Base-by-base conservation (phyloP, 2,113 vertebrate species). In the Laterallus jamaicensis region DNA sequence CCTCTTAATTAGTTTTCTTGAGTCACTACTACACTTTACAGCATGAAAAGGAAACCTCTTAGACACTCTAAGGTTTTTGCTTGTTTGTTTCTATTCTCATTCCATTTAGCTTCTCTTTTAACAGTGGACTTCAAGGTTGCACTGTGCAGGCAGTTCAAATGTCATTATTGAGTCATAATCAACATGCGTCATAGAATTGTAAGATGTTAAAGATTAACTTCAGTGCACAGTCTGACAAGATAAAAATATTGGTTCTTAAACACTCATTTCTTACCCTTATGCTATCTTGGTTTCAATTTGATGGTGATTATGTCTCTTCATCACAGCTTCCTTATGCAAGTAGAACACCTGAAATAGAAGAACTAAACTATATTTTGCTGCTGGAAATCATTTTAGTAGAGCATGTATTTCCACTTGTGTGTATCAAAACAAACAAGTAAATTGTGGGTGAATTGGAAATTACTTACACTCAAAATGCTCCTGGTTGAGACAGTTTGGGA, bases 171-270 rank as follows among this genome's bases (percentile, higher is more conserved):
- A 97, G 79, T 90, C 92, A 78, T 74, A 90, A 90, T 71, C 66
- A 92, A 76, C 11, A 56, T 44, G 17, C 2, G 8, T 67, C 73
- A 74, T 49, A 88, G 62, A 92, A 92, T 71, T 60, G 14, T 59
- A 74, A 92, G 3, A 86, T 16, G 68, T 68, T 90, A 77, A 96
- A 90, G 9, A 94, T 95, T 86, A 95, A 96, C 83, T 42, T 80
- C 37, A 71, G 68, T 60, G 71, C 32, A 47, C 31, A 64, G 39
- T 75, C 37, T 58, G 54, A 78, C 39, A 90, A 84, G 76, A 90
- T 64, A 83, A 94, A 88, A 78, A 4, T 31, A 58, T 78, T 78
- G 56, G 9, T 62, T 78, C 39, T 86, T 75, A 93, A 81, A 62
- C 52, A 55, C 19, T 81, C 47, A 40, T 37, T 21, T 81, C 79